Percentiles rank a stretch among this genome's conserved stretches.
Conservation (phyloP, 2,113 vertebrate species). For the Thunnus thynnus region DNA sequence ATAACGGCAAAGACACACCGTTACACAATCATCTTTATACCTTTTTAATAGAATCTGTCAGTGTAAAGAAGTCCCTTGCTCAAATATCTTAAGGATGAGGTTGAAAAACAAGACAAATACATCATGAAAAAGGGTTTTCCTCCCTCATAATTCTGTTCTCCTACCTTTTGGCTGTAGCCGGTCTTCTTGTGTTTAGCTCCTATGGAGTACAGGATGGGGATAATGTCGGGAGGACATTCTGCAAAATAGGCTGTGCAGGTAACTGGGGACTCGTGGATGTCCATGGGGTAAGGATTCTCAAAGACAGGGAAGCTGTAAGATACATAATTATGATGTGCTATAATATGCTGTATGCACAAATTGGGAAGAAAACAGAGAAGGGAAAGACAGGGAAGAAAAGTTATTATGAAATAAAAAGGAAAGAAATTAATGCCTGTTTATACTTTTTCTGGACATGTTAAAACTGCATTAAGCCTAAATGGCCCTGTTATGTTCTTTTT, state of each 20-base stretch:
- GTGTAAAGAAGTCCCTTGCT: not conserved
- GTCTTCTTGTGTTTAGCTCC: conserved; percentile 99
- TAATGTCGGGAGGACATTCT: conserved; percentile 96
- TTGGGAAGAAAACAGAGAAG: no score
- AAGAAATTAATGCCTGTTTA: not conserved
- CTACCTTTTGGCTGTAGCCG: conserved; percentile 97
- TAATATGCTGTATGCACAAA: not conserved
- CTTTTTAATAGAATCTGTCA: not conserved
- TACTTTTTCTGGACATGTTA: conserved; percentile 3
- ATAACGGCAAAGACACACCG: not conserved
- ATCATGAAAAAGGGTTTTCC: not conserved
- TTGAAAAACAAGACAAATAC: not conserved
- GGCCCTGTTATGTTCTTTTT: not conserved
- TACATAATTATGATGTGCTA: not conserved
- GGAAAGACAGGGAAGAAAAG: no score
- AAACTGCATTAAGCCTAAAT: conserved; percentile 23
- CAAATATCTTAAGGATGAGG: not conserved
- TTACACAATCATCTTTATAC: not conserved
- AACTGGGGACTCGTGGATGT: conserved; percentile 98
- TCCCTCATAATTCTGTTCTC: not conserved
- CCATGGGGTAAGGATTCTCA: conserved; percentile 99
- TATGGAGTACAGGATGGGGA: conserved; percentile 96
- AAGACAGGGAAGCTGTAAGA: conserved; percentile 95
- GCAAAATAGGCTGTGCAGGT: conserved; percentile 98
- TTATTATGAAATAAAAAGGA: not conserved